Base-by-base conservation (phyloP, 2,797 vertebrate species). In the Buphagus erythrorhynchus region DNA sequence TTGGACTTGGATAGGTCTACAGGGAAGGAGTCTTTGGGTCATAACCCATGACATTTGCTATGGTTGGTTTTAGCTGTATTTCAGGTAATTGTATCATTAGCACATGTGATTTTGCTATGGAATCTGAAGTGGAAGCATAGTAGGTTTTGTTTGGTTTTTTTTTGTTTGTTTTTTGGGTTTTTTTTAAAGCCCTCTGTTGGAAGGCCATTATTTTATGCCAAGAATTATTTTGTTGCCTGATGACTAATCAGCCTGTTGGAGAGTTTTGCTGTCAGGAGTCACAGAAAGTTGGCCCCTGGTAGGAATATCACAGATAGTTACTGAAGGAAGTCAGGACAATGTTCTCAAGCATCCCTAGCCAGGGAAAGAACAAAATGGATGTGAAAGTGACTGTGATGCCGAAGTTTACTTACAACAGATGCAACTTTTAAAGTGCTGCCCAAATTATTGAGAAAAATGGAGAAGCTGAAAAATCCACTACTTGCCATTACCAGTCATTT, bases 221-320 rank as follows among this genome's bases (percentile, higher is more conserved):
- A 29, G 40, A 87, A 22, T 62, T 93, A 79, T 73, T 92, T 89
- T 2, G 11, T 48, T 92, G 86, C 59, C 51, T 93, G 51, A 10
- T 92, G 84, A 85, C 55, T 91, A 73, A 63, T 92, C 25, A 80
- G 84, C 33, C 25, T 3, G 0, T 55, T 92, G 84, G 67, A 90
- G 51, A 85, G 40, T 80, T 62, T 76, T 67, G 35, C 86, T 92
- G 76, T 91, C 78, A 76, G 55, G 55, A 91, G 91, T 69, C n/a
- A 26, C 76, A 94, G 86, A 85, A 93, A 95, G 40, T 89, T 97
- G 91, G 91, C 84, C 63, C 11, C 26, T 67, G 17, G 18, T 73
- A 85, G 84, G 89, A 96, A 95, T 97, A 67, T 96, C 84, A 67
- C 89, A 93, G 88, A 75, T 86, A 90, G 80, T 96, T 95, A 78